Evolutionary conservation across 2,888 invertebrate genomes (phyloP), one percentile per base, ranked within the genome.

Genomic region (Nineta flava): DNA sequence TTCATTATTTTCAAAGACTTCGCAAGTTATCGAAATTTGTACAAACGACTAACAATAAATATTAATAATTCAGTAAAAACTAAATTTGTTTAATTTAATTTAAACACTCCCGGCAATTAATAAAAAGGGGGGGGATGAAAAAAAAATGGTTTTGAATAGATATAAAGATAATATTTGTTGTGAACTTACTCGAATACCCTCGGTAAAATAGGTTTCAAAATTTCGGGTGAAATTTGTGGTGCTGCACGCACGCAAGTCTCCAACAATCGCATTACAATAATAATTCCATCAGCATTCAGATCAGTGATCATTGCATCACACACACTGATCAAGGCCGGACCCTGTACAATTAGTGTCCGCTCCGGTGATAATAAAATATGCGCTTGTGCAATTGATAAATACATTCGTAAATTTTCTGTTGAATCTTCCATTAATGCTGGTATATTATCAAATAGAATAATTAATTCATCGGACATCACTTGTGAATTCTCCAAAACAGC

Each of bases 311-410:
- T 71, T 49, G 79, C 77, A 55, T 79, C 78, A 53, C 90, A 74
- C 10, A 81, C 72, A 1, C 76, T 71, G 55, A 88, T 77, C 53
- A 93, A 76, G 46, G 75, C 73, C 10, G 72, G 71, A 1, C 90
- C 88, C 52, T 82, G 78, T 9, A 76, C 78, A 56, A 78, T 70
- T 52, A 91, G 72, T 61, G 87, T 87, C 56, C 83, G 76, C 59
- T 84, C 79, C 0, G 90, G 87, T 54, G 81, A 83, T 10, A 93
- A 67, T 13, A 91, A 66, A 0, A 88, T 75, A 63, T 92, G 90
- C 1, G 84, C 87, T 64, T 87, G 81, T 62, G 85, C 82, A 61
- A 94, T 84, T 58, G 83, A 79, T 12, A 92, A 72, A 54, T 87
- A 84, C 51, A 81, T 76, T 53, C 83, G 74, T 10, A 93, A 71